Evolutionary conservation across 2,888 invertebrate genomes (phyloP).

Genomic region (Microdon myrmicae): DNA sequence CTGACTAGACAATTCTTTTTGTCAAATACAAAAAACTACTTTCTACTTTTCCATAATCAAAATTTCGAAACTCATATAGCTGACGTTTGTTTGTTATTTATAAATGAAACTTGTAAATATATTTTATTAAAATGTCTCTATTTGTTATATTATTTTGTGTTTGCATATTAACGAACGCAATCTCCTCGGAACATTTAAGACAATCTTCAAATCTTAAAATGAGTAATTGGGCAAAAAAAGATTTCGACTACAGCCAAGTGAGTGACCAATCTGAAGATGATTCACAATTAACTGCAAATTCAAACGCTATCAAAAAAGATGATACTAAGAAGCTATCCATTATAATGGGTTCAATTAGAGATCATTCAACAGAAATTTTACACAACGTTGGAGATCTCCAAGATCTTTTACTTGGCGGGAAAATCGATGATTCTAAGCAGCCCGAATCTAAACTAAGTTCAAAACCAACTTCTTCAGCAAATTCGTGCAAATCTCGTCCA

Average conservation of each 20-base stretch:
- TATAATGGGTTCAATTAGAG: slow-evolving; percentile 25
- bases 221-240: too few relatives aligned
- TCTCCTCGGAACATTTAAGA: too few relatives aligned
- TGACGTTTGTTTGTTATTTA: too few relatives aligned
- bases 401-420: not conserved
- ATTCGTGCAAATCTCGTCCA: slow-evolving; percentile 9
- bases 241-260: slow-evolving; percentile 3
- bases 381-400: slow-evolving; percentile 33
- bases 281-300: not conserved
- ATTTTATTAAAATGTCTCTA: too few relatives aligned
- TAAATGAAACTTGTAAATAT: too few relatives aligned
- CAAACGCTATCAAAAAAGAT: not conserved
- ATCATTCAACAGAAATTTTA: slow-evolving; percentile 29
- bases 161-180: too few relatives aligned
- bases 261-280: slow-evolving; percentile 12
- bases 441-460: not conserved
- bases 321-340: slow-evolving; percentile 1
- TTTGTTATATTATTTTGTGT: too few relatives aligned
- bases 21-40: too few relatives aligned
- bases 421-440: not conserved
- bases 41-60: too few relatives aligned
- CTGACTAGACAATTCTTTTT: too few relatives aligned
- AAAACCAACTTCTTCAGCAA: not conserved
- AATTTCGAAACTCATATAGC: too few relatives aligned
- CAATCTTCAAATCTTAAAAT: too few relatives aligned